Base-by-base conservation (phyloP, 1,140 invertebrate genomes). In the Mercenaria mercenaria region DNA sequence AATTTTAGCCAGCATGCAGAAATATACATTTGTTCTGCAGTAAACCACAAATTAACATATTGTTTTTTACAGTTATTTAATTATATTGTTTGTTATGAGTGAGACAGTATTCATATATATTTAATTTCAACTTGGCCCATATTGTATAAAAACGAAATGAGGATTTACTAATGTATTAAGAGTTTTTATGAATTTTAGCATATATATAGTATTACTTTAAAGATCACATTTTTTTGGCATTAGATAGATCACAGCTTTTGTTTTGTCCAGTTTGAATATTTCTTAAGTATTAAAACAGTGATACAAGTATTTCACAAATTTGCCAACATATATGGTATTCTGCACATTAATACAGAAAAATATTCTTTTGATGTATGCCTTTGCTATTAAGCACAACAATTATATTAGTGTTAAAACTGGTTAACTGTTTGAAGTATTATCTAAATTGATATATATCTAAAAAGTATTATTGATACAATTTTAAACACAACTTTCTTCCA, bases 141-240 rank as follows among this genome's bases (percentile, higher is more conserved):
- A 56, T 79, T 79, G 76, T 79, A 79, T 79, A 79, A 79, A n/a
- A 79, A 79, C 10, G 20, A 34, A 67, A 29, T 2, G n/a, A n/a
- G 59, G 59, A 29, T 64, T 29, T 64, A 39, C 34, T 20, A 20
- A 4, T 29, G 6, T 59, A 59, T 13, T 59, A 26, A 59, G 56
- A 10, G 8, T 26, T 59, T 59, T 59, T 59, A n/a, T n/a, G 56
- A n/a, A 59, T n/a, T 10, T 59, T 59, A 59, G 23, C 26, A 59
- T n/a, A 47, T n/a, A n/a, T n/a, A 47, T 47, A 47, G 43, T 15
- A 47, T 47, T 47, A 47, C 43, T 15, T 47, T 47, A 8, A 47
- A 47, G 15, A 47, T 8, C 15, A 47, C 29, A 29, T 18, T 37
- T 23, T n/a, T 29, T 39, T 72, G 34, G 67, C 29, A 72, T 72